Evolutionary conservation across 2,113 vertebrate species (phyloP), one percentile per base, ranked within the genome.

Genomic region (Illadopsis cleaveri): DNA sequence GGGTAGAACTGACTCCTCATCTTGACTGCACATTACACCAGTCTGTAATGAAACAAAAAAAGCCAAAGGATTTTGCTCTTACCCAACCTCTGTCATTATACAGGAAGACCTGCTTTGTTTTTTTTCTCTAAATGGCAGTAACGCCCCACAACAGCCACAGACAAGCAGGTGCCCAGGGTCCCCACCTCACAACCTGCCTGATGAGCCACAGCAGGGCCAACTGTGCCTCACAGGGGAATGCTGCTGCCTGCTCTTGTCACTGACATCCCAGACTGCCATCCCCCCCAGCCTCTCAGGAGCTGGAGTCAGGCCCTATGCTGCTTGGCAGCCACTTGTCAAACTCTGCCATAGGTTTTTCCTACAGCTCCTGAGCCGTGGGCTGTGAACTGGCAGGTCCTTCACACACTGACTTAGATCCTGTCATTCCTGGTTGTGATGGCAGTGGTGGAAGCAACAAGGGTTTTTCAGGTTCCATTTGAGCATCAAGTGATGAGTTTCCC

Each of bases 251-350:
- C 75, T 65, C 53, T 9, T 37, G 4, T 54, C 72, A 15, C 66
- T 6, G 3, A 31, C 42, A 5, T 1, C 57, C 69, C 7, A 0
- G 60, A 2, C 38, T 28, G 16, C 5, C 21, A 2, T 6, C 24
- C 42, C 35, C 17, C 65, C 24, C 82, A 78, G 40, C 11, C 48
- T 45, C 44, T 11, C 50, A 82, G 83, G 60, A 37, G 4, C 45
- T 23, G 53, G 11, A 78, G 81, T 2, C 33, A 79, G 30, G 35
- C 56, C 51, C 25, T 0, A 1, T 42, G 76, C 47, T 2, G 42
- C 79, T 71, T 53, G 85, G 83, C 93, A 94, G 75, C 56, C 82
- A 27, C 82, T 11, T 3, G 25, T 33, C 94, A 75, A 40, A 37
- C 53, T 30, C 51, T 23, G 42, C 64, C 70, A 44, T 28, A 37